These are phyloP conservation scores for Ameiurus melas DNA, from an alignment of 2,113 vertebrate species.

Conservation along the genomic window DNA sequence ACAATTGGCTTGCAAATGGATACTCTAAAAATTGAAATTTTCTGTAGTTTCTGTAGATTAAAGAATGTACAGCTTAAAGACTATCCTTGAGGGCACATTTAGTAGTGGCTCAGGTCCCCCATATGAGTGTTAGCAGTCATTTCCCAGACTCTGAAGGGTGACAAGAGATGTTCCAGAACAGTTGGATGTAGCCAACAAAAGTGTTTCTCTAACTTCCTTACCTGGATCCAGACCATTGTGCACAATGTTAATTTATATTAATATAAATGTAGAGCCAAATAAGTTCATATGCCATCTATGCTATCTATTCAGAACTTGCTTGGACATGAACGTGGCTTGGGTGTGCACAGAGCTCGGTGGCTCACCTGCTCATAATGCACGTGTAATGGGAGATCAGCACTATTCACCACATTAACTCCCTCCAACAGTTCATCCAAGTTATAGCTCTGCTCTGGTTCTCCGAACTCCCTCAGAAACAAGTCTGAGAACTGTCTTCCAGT, in stretches of 20 bases:
- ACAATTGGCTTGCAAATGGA: not conserved
- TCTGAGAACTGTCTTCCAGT: no score
- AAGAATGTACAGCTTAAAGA: not conserved
- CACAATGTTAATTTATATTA: not conserved
- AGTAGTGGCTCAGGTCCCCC: not conserved
- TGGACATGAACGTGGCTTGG: no score
- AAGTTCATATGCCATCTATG: not conserved
- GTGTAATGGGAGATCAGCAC: no score
- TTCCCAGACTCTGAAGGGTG: no score
- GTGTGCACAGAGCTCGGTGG: no score
- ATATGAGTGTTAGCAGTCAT: not conserved
- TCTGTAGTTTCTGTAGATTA: not conserved
- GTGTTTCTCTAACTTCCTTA: not conserved
- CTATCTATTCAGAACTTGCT: no score
- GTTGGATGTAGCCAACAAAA: not conserved
- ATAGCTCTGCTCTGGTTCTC: no score
- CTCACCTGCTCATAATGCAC: no score
- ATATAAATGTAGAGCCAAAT: not conserved
- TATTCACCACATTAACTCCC: no score
- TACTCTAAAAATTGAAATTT: not conserved
- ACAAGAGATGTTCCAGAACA: not conserved
- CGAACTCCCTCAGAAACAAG: no score
- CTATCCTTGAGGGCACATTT: not conserved
- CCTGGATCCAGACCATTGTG: not conserved
- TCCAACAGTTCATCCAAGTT: no score